Conservation (phyloP, 2,888 invertebrate genomes). For the Rotaria socialis region DNA sequence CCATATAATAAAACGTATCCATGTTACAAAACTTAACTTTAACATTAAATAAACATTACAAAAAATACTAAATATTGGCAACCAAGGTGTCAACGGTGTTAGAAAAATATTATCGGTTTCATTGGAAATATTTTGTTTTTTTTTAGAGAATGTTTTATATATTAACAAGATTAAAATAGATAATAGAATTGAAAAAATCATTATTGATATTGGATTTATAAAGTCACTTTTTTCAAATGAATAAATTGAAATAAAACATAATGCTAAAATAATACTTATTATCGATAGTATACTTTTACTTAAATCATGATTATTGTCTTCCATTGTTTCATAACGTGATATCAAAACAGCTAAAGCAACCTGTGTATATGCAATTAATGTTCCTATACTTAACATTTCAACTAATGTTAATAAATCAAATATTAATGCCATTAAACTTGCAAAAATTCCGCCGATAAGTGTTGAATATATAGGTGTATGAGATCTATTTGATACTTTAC, state of each 20-base stretch:
- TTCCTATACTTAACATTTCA: slow-evolving; percentile 59
- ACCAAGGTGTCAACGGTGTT: slow-evolving; percentile 78
- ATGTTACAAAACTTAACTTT: slow-evolving; percentile 72
- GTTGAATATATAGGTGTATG: slow-evolving; percentile 62
- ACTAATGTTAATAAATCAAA: slow-evolving; percentile 54
- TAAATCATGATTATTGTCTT: not conserved
- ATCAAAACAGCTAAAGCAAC: slow-evolving; percentile 17
- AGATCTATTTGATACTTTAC: slow-evolving; percentile 63
- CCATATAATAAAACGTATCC: slow-evolving; percentile 79
- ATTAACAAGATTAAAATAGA: not conserved
- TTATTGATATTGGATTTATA: not conserved
- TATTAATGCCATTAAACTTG: slow-evolving; percentile 58
- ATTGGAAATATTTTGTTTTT: not conserved
- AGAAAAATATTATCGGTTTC: slow-evolving; percentile 54
- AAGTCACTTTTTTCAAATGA: slow-evolving; percentile 12
- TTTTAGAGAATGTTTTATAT: not conserved
- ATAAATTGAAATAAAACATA: slow-evolving; percentile 14
- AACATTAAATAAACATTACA: slow-evolving; percentile 80
- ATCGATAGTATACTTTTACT: not conserved
- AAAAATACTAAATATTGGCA: slow-evolving; percentile 76
- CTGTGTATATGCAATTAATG: slow-evolving; percentile 56
- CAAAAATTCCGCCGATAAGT: slow-evolving; percentile 53
- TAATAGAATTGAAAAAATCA: not conserved
- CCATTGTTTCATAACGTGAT: not conserved
- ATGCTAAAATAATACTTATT: not conserved